Base-by-base conservation (phyloP, 1,140 invertebrate genomes). In the Drosophila murphyi region DNA sequence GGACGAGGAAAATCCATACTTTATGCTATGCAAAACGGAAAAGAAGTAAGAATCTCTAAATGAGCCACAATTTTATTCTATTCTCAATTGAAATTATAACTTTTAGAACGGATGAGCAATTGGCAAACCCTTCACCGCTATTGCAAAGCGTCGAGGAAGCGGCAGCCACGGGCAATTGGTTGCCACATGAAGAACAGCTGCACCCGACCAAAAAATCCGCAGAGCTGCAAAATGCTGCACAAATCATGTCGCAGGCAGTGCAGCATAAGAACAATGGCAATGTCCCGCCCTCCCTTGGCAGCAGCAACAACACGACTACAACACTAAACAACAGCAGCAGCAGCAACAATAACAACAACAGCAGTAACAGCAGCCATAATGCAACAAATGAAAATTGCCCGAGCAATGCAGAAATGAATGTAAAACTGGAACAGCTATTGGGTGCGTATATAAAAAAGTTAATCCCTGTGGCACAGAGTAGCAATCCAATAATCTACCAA, bases 191-290 rank as follows among this genome's bases (percentile, higher is more conserved):
- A 2, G 56, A 72, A 1, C 76, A 76, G 28, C 50, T 82, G 6
- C 55, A 67, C 28, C 59, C 67, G 4, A 52, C 59, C 3, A 90
- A 89, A 41, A 90, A 92, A 41, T 92, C 91, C 1, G 79, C 88
- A 3, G 91, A 91, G 43, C 55, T 92, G 0, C 91, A 91, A 60
- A 91, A 92, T 76, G 88, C 91, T 3, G 88, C 89, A 6, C 85
- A 92, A 67, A 88, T 92, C 35, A 91, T 92, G 83, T 91, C 91
- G 0, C 87, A 92, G 63, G 82, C 79, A 3, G 90, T 92, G 5
- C 87, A 87, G 56, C 81, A 88, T 6, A 87, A 86, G 51, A 90
- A 91, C 39, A 91, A 88, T 64, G 90, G 74, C 37, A 83, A 88
- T 62, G 73, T 77, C 3, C 83, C 87, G 5, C 86, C 90, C 0